Base-by-base conservation (phyloP, 2,888 invertebrate species). In the Myopa testacea region DNA sequence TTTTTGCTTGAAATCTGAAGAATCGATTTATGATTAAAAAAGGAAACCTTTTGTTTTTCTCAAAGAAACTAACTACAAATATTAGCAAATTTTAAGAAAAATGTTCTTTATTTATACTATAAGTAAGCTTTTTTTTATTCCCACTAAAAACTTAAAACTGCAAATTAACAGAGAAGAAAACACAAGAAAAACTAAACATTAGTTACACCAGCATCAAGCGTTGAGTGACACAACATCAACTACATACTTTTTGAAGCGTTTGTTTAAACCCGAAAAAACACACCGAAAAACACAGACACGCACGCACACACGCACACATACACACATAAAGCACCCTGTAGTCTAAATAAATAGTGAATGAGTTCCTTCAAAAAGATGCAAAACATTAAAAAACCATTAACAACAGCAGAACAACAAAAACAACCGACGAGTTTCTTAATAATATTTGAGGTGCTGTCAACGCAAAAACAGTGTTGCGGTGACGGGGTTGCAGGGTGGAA, bases 271-370 rank as follows among this genome's bases (percentile, higher is more conserved):
- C 5, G 10, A 55, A 55, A 12, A 16, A 55, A n/a, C 55, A 4
- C 52, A 37, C 16, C 4, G 14, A 16, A 34, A 55, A n/a, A 38
- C 10, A 50, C 4, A 79, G 55, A 78, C 76, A 81, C 78, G 77
- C 77, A 74, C 76, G 69, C 71, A 78, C 78, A 76, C 77, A 80
- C 75, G 73, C 72, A 77, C 50, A 77, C 77, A 80, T 79, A 62
- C 75, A 69, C 70, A 4, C 4, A 16, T 34, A 16, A 55, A 55
- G 16, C 37, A 65, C 34, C 26, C 16, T 65, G 8, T 63, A 12
- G 14, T 10, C 37, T 60, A 60, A 60, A 60, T 60, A 60, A 10
- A 60, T 60, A 60, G 0, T 14, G 5, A 16, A 3, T 19, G 19
- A 62, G 62, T 62, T 62, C 62, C 26, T 62, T 62, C 6, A 34